Conservation (phyloP, 2,113 vertebrate genomes). For the Nettapus auritus region DNA sequence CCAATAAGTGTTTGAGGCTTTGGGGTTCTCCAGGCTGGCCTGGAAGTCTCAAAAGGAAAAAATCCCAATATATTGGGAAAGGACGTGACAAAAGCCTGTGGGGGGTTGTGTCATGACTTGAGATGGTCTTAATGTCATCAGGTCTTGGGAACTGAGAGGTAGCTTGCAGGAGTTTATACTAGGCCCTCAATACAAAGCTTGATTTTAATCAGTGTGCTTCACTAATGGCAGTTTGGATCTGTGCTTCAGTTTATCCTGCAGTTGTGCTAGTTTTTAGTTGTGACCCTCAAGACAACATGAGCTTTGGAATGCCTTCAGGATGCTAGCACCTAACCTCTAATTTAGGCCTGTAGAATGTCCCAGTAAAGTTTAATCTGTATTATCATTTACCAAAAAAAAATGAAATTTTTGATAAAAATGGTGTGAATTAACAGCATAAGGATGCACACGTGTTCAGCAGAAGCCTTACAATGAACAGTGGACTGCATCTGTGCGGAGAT, state of each 20-base stretch:
- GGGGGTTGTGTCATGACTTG: not conserved
- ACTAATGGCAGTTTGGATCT: not conserved
- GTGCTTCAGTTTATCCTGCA: not conserved
- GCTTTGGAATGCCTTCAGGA: not conserved
- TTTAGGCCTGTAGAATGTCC: conserved; percentile 19
- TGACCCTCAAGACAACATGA: not conserved
- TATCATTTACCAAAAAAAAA: conserved; percentile 14
- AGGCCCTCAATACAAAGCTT: not conserved
- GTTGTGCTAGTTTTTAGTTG: not conserved
- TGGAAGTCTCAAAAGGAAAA: not conserved
- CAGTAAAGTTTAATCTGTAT: not conserved
- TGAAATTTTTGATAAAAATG: not conserved
- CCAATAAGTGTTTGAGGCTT: not conserved
- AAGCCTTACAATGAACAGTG: not conserved
- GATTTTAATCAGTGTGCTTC: not conserved
- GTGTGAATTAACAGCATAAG: not conserved
- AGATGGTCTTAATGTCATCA: not conserved
- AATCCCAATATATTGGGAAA: not conserved
- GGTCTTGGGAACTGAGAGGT: not conserved
- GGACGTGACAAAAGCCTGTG: not conserved
- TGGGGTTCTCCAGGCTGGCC: not conserved
- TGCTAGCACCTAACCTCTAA: conserved; percentile 33
- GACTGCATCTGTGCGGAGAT: not conserved
- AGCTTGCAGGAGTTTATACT: not conserved
- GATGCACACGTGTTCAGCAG: fast-evolving